Conservation (phyloP, 1,140 invertebrate species). For the Leptoteleia sp. region DNA sequence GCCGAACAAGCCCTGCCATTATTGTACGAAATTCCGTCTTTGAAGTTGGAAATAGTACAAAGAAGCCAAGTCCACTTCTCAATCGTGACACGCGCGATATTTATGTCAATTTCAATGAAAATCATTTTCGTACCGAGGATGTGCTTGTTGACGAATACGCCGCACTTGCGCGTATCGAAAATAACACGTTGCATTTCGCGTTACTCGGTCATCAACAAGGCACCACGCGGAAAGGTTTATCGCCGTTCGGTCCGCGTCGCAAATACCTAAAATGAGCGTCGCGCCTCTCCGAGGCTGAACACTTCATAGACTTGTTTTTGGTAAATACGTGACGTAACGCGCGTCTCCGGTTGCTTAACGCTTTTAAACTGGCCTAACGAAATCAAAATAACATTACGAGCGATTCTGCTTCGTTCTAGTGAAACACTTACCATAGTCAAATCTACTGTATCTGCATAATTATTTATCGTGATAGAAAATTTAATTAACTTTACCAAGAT, state of each 20-base stretch:
- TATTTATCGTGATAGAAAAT: too few species aligned
- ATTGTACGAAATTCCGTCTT: too few species aligned
- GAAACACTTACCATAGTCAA: too few species aligned
- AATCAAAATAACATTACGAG: too few species aligned
- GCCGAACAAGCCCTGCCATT: too few species aligned
- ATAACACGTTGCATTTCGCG: conserved; percentile 31
- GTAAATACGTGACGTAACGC: conserved; percentile 23
- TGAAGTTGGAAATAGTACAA: too few species aligned
- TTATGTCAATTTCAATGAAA: conserved; percentile 21
- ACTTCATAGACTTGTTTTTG: conserved; percentile 34
- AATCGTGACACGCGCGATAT: conserved; percentile 5
- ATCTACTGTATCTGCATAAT: too few species aligned
- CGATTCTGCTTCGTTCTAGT: too few species aligned
- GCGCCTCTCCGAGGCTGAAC: conserved; percentile 29
- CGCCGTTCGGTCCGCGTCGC: conserved; percentile 19
- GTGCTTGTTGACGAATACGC: conserved; percentile 26
- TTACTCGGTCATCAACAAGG: conserved; percentile 29
- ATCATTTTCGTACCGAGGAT: conserved; percentile 42
- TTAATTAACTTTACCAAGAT: too few species aligned
- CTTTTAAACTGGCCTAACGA: background rate
- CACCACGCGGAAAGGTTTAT: conserved; percentile 45
- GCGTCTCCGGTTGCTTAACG: background rate
- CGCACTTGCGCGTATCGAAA: conserved; percentile 37
- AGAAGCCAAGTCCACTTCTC: conserved; percentile 4
- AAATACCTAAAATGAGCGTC: conserved; percentile 38